Evolutionary conservation across 2,888 invertebrate species (phyloP).

Genomic region (Himalopsyche japonica): DNA sequence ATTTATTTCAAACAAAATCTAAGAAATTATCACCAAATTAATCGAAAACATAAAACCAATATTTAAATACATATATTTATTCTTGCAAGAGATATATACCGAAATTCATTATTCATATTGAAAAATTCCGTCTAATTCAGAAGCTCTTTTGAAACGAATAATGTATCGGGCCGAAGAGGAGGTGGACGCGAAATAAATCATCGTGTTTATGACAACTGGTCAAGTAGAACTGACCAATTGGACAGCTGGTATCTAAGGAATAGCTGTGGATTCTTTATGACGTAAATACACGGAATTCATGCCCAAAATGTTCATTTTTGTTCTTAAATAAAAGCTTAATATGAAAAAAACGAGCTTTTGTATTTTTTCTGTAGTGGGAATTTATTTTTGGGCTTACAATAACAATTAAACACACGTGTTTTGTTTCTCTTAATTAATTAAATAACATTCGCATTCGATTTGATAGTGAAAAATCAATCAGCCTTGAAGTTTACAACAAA

Average conservation of each 20-base stretch:
- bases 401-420: too few species aligned
- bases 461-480: too few species aligned
- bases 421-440: too few species aligned
- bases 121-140: neutral
- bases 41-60: neutral
- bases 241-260: neutral
- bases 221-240: neutral
- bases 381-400: too few species aligned
- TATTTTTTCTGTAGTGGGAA: too few species aligned
- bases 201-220: neutral
- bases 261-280: neutral
- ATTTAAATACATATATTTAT: neutral
- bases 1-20: neutral
- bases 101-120: neutral
- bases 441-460: too few species aligned
- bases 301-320: neutral
- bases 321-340: neutral
- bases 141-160: slow-evolving; percentile 30
- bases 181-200: slow-evolving; percentile 30
- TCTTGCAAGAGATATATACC: neutral
- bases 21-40: neutral
- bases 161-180: slow-evolving; percentile 30
- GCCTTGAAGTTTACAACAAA: too few species aligned
- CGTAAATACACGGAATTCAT: neutral
- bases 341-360: too few species aligned